Evolutionary conservation across 2,113 vertebrate genomes (phyloP).

Genomic region (Hippocampus abdominalis): DNA sequence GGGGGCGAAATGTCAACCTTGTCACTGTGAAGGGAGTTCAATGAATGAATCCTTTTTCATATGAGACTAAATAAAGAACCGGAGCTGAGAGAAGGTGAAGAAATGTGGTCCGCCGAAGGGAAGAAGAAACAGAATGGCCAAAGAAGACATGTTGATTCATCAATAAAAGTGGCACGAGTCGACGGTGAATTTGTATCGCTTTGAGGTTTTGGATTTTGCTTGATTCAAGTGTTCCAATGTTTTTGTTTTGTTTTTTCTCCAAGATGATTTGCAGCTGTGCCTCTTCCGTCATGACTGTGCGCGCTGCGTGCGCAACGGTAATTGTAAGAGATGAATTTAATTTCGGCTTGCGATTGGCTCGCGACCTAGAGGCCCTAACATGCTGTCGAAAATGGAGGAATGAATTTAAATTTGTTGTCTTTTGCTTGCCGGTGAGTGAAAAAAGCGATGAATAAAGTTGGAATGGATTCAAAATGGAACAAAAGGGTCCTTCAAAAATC

Average conservation of each 20-base stretch:
- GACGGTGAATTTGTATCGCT: neutral
- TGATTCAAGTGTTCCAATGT: neutral
- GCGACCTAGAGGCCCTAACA: no score
- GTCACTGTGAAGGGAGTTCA: slow-evolving; percentile 36
- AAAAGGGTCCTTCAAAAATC: no score
- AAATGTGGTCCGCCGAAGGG: neutral
- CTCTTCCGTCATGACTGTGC: no score
- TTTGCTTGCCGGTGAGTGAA: no score
- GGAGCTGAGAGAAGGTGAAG: slow-evolving; percentile 7
- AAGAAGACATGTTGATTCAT: neutral
- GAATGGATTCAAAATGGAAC: no score
- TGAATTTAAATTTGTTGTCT: neutral
- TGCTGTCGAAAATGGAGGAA: neutral
- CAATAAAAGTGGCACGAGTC: neutral
- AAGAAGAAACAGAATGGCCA: neutral
- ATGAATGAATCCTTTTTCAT: slow-evolving; percentile 44
- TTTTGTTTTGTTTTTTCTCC: neutral
- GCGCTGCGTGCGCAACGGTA: no score
- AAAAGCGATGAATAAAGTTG: no score
- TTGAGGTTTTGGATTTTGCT: neutral
- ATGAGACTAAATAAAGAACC: slow-evolving; percentile 36
- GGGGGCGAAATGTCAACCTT: slow-evolving; percentile 45
- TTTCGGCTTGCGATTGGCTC: no score
- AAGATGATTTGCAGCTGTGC: neutral
- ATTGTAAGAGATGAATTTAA: no score